phyloP scores from a whole-genome alignment of 2,113 vertebrate genomes.

The Seriola aureovittata region DNA sequence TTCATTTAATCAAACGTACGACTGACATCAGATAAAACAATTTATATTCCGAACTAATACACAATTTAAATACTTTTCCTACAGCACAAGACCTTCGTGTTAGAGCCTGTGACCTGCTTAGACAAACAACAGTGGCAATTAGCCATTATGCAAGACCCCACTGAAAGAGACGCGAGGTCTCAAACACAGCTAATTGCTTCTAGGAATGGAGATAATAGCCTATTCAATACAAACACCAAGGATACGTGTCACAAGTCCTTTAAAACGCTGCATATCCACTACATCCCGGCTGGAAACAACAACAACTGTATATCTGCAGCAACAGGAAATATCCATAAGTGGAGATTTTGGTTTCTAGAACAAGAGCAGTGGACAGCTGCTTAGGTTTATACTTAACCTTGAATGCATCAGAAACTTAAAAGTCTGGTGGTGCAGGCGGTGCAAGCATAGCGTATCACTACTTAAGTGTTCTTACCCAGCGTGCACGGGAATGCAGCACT shows the following conservation, averaged over 20 bases:
- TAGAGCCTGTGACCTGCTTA: conserved; percentile 43
- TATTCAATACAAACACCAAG: conserved; percentile 37
- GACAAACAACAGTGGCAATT: conserved; percentile 62
- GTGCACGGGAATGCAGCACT: conserved; percentile 39
- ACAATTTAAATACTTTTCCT: conserved; percentile 30
- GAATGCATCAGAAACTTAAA: conserved; percentile 31
- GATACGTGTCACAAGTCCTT: conserved; percentile 45
- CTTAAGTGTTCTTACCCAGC: background rate
- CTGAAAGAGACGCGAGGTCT: conserved; percentile 36
- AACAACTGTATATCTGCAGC: conserved; percentile 4
- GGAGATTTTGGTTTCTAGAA: background rate
- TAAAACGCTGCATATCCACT: conserved; percentile 35
- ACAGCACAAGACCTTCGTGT: conserved; percentile 11
- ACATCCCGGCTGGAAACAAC: conserved; percentile 3
- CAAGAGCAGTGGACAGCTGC: conserved; percentile 26
- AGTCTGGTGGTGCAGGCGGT: background rate
- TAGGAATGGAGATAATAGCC: conserved; percentile 67
- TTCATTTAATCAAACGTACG: background rate
- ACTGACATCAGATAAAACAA: conserved; percentile 37
- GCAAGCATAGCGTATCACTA: background rate
- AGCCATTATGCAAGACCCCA: conserved; percentile 45
- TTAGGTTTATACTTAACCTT: conserved; percentile 57
- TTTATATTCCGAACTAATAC: background rate
- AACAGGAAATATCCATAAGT: conserved; percentile 9
- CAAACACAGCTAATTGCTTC: conserved; percentile 60